phyloP scores from a whole-genome alignment of 2,797 vertebrate genomes.

The Tinamus major region DNA sequence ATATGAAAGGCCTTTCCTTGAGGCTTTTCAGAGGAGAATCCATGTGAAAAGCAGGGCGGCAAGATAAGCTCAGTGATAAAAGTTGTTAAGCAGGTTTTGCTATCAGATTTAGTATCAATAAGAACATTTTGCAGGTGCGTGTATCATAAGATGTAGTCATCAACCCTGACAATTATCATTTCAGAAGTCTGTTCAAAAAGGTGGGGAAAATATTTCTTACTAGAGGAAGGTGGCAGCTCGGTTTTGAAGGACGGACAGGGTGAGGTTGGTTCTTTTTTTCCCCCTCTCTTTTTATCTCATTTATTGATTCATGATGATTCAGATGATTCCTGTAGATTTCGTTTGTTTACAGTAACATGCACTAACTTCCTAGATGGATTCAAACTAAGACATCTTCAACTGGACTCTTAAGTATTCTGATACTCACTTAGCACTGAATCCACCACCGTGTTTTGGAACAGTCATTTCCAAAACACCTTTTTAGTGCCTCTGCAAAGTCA shows the following conservation, averaged over 20 bases:
- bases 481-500: constrained; percentile 13
- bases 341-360: background rate
- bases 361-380: background rate
- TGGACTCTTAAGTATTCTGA: background rate
- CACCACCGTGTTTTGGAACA: background rate
- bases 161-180: background rate
- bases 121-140: background rate
- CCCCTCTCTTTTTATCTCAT: background rate
- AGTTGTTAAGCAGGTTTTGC: background rate
- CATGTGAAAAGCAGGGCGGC: background rate
- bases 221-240: background rate
- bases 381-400: background rate
- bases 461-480: constrained; percentile 12
- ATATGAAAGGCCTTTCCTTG: background rate
- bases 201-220: background rate
- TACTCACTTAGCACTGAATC: background rate
- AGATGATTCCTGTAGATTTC: background rate
- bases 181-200: background rate
- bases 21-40: background rate
- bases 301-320: background rate
- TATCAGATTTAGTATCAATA: background rate
- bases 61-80: background rate
- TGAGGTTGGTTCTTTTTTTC: background rate
- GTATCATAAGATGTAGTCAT: background rate
- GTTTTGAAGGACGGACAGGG: background rate